These are phyloP conservation scores for Tenthredo notha DNA, from an alignment of 2,888 invertebrate species.

Conservation along the genomic window DNA sequence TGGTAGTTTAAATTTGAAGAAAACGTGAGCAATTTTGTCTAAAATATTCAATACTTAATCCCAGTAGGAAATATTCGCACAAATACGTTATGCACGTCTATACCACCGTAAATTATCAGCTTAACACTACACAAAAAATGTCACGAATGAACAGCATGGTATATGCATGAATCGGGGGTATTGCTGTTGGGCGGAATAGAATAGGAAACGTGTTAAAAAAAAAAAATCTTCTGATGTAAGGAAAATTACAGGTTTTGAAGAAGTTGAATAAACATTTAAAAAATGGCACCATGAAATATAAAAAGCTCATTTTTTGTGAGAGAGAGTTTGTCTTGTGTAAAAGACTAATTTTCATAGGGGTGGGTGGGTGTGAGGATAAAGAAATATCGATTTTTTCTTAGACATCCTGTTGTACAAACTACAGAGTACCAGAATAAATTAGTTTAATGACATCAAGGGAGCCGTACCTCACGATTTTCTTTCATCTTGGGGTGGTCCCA, in stretches of 20 bases:
- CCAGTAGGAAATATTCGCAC: neutral
- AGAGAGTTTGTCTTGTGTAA: no score
- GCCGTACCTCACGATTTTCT: neutral
- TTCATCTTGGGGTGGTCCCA: neutral
- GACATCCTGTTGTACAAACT: neutral
- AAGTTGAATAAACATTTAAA: no score
- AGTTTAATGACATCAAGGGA: neutral
- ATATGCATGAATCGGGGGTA: constrained; percentile 7
- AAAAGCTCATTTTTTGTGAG: no score
- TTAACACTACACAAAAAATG: neutral
- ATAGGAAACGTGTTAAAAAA: no score
- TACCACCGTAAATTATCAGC: neutral
- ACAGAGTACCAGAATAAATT: neutral
- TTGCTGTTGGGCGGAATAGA: neutral
- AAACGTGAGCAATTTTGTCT: neutral
- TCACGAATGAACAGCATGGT: neutral
- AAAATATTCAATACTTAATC: neutral
- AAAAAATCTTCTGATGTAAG: no score
- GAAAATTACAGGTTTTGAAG: no score
- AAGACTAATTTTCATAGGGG: no score
- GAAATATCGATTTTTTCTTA: no score
- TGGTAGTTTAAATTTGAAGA: neutral
- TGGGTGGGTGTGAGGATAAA: no score
- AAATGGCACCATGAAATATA: no score
- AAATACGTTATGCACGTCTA: constrained; percentile 3